Evolutionary conservation across 2,113 vertebrate species (phyloP), one percentile per base, ranked within the genome.

Genomic region (Panthera leo): DNA sequence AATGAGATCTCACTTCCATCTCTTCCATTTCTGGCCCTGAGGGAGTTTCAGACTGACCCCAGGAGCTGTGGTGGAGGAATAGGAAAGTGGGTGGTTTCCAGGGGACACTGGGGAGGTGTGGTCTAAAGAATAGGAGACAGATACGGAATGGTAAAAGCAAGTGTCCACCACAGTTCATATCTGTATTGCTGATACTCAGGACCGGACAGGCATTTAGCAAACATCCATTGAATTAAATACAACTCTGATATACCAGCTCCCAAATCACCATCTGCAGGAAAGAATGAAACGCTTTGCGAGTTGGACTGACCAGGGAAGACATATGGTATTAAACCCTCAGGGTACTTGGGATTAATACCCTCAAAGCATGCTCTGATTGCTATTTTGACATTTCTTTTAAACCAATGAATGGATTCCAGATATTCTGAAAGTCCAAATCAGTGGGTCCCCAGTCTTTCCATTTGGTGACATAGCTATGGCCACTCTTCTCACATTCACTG

Each of bases 321-420:
- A 71, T 70, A 39, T 48, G 94, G 53, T 95, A 85, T 97, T 89
- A 97, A 95, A n/a, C 89, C 97, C 94, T 98, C 94, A 94, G 70
- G 4, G 51, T 91, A 75, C 86, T 94, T 96, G 97, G 93, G 73
- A 58, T 98, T 98, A 98, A 95, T n/a, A 21, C 76, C 8, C 71
- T 25, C 67, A 87, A 67, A 45, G 3, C n/a, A n/a, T 36, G 55
- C 29, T 82, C 48, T 29, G 27, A 76, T 6, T 1, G 3, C 34
- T 25, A 16, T 88, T 97, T 51, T 82, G 79, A 29, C 29, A 29
- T 65, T 76, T 73, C 34, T 89, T 95, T 89, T 68, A 80, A 63
- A 65, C 34, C 34, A 79, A 51, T 1, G 2, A 92, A 92, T 9
- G 19, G 34, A 31, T 76, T 42, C 1, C 5, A 51, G 23, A 36